A percentile compares a stretch with the other conserved stretches of the same genome.
phyloP scores from a whole-genome alignment of 2,888 invertebrate species.

The Epinotia ramella region DNA sequence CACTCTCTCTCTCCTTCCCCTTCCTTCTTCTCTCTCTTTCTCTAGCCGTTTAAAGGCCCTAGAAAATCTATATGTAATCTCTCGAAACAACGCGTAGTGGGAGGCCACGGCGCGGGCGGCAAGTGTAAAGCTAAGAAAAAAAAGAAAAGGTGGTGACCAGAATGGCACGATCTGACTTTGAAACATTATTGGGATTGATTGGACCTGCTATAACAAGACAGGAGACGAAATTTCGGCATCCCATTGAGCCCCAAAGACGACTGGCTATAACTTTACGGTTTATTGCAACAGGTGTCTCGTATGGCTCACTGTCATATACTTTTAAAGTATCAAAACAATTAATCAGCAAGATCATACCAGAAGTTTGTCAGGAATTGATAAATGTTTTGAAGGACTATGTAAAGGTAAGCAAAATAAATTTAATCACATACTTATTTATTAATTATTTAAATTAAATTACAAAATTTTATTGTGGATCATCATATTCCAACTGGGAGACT shows the following conservation, averaged over 20 bases:
- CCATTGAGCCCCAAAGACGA: conserved; percentile 34
- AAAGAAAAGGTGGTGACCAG: background rate
- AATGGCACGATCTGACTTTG: conserved; percentile 30
- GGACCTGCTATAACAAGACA: conserved; percentile 39
- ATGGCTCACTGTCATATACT: conserved; percentile 48
- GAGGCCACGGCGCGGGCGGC: too few relatives aligned
- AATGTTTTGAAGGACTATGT: conserved; percentile 44
- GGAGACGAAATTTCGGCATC: conserved; percentile 46
- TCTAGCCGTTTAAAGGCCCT: too few relatives aligned
- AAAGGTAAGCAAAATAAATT: conserved; percentile 46
- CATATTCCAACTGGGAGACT: conserved; percentile 39
- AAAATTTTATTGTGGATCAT: conserved; percentile 27
- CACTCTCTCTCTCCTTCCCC: too few relatives aligned
- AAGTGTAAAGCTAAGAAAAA: background rate
- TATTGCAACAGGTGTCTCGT: conserved; percentile 46
- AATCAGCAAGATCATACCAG: conserved; percentile 47
- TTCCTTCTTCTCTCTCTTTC: too few relatives aligned
- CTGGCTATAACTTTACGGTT: conserved; percentile 45
- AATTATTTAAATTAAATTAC: conserved; percentile 42
- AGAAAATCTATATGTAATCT: too few relatives aligned
- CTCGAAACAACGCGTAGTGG: too few relatives aligned
- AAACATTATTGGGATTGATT: conserved; percentile 33
- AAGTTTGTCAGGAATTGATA: conserved; percentile 45
- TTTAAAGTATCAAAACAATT: conserved; percentile 52
- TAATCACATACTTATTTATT: conserved; percentile 43